These are phyloP conservation scores for Misgurnus mizolepis DNA, from an alignment of 2,113 vertebrate genomes.

Conservation along the genomic window DNA sequence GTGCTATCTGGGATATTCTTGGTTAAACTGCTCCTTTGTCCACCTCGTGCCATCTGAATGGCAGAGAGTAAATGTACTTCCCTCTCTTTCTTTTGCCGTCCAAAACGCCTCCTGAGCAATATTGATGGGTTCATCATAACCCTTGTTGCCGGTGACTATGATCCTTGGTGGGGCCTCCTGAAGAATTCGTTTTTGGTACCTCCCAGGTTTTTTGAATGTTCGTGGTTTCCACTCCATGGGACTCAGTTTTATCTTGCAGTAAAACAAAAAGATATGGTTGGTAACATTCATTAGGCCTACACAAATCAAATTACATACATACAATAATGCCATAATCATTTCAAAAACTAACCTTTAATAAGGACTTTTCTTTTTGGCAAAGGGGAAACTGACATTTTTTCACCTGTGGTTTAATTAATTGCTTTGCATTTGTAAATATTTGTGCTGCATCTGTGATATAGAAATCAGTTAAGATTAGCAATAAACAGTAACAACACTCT, in stretches of 20 bases:
- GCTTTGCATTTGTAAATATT: not conserved
- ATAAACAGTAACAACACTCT: not conserved
- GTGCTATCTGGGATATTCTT: no score
- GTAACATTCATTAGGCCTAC: not conserved
- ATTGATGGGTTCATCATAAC: not conserved
- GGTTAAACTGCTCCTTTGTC: constrained; percentile 6
- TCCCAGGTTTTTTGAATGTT: not conserved
- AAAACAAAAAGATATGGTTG: not conserved
- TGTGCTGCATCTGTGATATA: constrained; percentile 9
- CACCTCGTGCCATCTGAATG: constrained; percentile 13
- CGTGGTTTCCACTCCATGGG: constrained; percentile 28
- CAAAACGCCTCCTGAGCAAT: not conserved
- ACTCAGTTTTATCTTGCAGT: constrained; percentile 21
- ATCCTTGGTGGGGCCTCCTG: constrained; percentile 1
- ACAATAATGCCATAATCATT: not conserved
- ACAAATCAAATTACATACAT: not conserved
- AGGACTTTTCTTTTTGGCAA: not conserved
- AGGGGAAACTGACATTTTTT: constrained; percentile 7
- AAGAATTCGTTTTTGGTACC: constrained; percentile 13
- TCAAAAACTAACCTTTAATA: not conserved
- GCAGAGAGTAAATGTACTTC: constrained; percentile 31
- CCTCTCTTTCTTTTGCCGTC: not conserved
- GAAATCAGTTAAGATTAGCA: not conserved
- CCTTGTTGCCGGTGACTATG: not conserved
- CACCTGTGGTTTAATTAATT: not conserved